Conservation (phyloP, 2,797 vertebrate species). For the Rhyacichthys aspro region DNA sequence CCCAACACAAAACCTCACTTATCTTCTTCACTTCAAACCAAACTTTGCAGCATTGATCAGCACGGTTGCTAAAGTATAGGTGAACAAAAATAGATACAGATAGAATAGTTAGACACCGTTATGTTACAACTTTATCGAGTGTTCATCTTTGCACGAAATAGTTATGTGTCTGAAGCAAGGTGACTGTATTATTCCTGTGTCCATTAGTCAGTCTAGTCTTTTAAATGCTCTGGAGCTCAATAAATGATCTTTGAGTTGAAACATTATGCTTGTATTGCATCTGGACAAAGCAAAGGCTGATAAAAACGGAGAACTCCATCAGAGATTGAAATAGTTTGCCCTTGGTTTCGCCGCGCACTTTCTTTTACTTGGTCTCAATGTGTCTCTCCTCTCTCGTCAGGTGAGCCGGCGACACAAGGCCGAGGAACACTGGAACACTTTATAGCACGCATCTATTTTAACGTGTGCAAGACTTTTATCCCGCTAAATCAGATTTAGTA, state of each 20-base stretch:
- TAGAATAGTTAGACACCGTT: too few species aligned
- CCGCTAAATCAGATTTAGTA: constrained; percentile 1
- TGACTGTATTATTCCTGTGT: constrained; percentile 47
- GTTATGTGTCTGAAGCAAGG: constrained; percentile 42
- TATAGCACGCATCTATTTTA: neutral
- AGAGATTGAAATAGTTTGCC: constrained; percentile 55
- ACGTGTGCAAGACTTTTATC: constrained; percentile 2
- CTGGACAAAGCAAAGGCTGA: constrained; percentile 49
- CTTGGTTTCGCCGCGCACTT: constrained; percentile 25
- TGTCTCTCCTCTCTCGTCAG: constrained; percentile 5
- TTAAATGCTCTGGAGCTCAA: constrained; percentile 35
- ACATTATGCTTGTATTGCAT: constrained; percentile 58
- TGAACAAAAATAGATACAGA: too few species aligned
- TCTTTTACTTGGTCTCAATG: constrained; percentile 13
- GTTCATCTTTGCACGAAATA: constrained; percentile 18
- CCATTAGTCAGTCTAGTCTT: constrained; percentile 45
- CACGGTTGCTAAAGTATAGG: neutral
- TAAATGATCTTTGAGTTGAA: constrained; percentile 55
- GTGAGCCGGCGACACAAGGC: neutral
- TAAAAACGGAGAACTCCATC: constrained; percentile 52
- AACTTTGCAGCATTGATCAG: constrained; percentile 26
- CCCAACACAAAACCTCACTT: constrained; percentile 15
- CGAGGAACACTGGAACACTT: neutral
- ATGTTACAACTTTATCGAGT: constrained; percentile 22
- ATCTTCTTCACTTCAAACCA: constrained; percentile 15